Evolutionary conservation across 2,888 invertebrate genomes (phyloP).

Genomic region (Cantharis rustica): DNA sequence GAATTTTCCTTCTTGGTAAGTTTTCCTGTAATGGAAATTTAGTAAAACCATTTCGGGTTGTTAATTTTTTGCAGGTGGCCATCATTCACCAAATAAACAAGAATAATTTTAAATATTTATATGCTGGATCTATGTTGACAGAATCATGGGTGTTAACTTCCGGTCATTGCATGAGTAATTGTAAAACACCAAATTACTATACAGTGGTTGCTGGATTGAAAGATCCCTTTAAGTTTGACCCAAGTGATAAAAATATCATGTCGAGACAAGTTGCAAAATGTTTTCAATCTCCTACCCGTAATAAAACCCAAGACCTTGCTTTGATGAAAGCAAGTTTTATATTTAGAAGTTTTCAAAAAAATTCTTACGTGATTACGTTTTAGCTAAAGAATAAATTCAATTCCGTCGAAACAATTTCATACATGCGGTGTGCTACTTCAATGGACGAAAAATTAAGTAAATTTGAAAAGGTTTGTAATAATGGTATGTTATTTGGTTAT

Average conservation of each 20-base stretch:
- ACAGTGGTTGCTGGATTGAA: not conserved
- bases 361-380: not conserved
- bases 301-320: not conserved
- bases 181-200: not conserved
- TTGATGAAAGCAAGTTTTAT: not conserved
- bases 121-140: not conserved
- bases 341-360: not conserved
- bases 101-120: not conserved
- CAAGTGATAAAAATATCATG: rapidly evolving
- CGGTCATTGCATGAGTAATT: not conserved
- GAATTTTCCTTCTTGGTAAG: not conserved
- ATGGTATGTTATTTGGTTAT: not conserved
- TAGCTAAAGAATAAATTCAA: not conserved
- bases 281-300: not conserved
- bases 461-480: not conserved
- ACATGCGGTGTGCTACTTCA: not conserved
- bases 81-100: not conserved
- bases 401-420: not conserved
- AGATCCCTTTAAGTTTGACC: not conserved
- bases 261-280: not conserved
- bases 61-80: not conserved
- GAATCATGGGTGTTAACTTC: not conserved
- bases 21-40: not conserved
- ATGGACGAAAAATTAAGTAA: not conserved
- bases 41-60: not conserved